Evolutionary conservation across 30 jellyfish, hydroid and myxozoan genomes (phyloP).

Genomic region (Turritopsis dohrnii): DNA sequence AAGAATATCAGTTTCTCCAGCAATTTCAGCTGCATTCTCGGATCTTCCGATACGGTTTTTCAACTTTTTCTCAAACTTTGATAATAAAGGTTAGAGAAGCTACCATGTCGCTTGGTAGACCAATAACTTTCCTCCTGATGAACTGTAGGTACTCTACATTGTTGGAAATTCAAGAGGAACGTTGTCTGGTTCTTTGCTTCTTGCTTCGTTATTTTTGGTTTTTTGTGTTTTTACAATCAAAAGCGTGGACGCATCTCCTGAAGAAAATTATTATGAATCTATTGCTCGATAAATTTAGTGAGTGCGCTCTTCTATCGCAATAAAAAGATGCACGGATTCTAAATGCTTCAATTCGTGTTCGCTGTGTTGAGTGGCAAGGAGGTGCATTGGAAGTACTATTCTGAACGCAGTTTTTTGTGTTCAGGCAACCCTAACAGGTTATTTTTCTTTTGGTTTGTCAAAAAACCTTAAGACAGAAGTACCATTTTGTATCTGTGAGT

Average conservation of each 20-base stretch:
- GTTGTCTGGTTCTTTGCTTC: not conserved
- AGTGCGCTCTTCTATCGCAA: not conserved
- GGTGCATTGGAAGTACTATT: not conserved
- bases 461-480: not conserved
- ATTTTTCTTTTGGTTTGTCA: slow-evolving; percentile 2
- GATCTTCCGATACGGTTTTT: too few relatives aligned
- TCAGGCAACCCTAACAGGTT: slow-evolving; percentile 17
- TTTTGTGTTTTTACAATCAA: too few relatives aligned
- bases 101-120: too few relatives aligned
- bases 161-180: too few relatives aligned
- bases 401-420: not conserved
- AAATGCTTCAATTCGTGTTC: not conserved
- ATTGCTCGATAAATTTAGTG: not conserved
- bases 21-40: not conserved
- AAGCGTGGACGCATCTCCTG: not conserved
- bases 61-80: too few relatives aligned
- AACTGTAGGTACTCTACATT: too few relatives aligned
- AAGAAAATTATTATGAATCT: not conserved
- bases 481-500: not conserved
- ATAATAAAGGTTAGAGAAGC: too few relatives aligned
- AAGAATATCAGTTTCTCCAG: not conserved
- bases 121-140: too few relatives aligned
- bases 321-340: not conserved
- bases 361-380: not conserved
- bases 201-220: not conserved